A percentile compares a stretch with the other conserved stretches of the same genome.
These are phyloP conservation scores for Tangara arthus DNA, from an alignment of 2,797 vertebrate species.

Conservation along the genomic window DNA sequence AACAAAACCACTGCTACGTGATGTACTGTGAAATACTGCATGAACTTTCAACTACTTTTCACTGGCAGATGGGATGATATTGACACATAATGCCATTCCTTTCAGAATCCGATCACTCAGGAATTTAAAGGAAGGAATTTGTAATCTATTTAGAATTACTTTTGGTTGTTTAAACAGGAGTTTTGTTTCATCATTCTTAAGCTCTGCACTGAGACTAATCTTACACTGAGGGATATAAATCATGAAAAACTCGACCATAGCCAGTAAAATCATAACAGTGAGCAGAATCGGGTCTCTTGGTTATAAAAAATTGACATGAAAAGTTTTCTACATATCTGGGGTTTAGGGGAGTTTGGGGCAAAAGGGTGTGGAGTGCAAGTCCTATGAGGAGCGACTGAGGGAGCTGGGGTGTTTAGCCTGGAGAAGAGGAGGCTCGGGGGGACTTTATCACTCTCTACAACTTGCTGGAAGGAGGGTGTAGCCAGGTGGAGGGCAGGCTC, in stretches of 20 bases:
- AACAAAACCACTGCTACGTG: background rate
- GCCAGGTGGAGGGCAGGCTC: no score
- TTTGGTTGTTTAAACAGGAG: background rate
- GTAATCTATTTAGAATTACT: conserved; percentile 23
- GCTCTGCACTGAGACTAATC: background rate
- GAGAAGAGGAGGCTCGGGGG: background rate
- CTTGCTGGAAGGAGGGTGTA: background rate
- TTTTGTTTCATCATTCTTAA: background rate
- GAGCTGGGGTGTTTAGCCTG: background rate
- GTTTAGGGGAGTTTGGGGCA: background rate
- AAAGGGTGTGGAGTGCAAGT: background rate
- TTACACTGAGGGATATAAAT: background rate
- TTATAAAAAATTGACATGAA: background rate
- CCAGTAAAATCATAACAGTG: background rate
- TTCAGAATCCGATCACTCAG: background rate
- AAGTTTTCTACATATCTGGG: background rate
- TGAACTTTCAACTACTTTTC: background rate
- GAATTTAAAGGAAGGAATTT: conserved; percentile 16
- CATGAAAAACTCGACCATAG: background rate
- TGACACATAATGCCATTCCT: background rate
- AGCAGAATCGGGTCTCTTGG: background rate
- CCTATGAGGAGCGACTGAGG: background rate
- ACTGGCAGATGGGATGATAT: background rate
- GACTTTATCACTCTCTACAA: background rate
- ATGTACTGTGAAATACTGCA: background rate